Percentiles rank a stretch among this genome's conserved stretches.
Conservation (phyloP, 2,797 vertebrate genomes). For the Hafferia zeledoni region DNA sequence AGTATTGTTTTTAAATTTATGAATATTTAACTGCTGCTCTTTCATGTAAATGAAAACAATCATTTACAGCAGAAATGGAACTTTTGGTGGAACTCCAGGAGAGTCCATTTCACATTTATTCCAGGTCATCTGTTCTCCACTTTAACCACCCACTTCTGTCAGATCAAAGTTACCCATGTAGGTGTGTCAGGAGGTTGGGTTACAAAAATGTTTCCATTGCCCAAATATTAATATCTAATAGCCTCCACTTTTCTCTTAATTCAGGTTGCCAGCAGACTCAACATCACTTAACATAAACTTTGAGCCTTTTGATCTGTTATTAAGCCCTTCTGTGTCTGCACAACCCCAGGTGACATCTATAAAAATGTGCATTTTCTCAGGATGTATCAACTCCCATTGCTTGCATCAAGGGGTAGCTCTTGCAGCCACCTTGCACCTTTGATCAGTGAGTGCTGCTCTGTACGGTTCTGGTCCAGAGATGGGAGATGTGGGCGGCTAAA, state of each 20-base stretch:
- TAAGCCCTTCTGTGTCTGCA: not conserved
- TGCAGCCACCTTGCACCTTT: not conserved
- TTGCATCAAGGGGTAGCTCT: not conserved
- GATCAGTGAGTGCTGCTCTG: not conserved
- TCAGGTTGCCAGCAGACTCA: not conserved
- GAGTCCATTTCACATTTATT: not conserved
- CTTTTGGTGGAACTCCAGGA: not conserved
- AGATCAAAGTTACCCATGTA: not conserved
- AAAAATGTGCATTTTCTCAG: not conserved
- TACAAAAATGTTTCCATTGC: not conserved
- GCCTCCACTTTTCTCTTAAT: not conserved
- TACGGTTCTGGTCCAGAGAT: not conserved
- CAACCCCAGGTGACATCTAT: not conserved
- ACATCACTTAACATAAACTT: not conserved
- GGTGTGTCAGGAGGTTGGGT: not conserved
- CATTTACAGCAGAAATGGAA: constrained; percentile 30
- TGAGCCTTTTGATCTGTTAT: not conserved
- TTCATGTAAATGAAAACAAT: constrained; percentile 71
- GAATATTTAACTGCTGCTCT: constrained; percentile 65
- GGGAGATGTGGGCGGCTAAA: not conserved
- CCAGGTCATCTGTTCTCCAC: not conserved
- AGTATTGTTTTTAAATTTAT: constrained; percentile 74
- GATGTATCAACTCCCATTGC: not conserved
- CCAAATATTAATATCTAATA: not conserved
- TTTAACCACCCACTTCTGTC: not conserved